Conservation (phyloP, 2,797 vertebrate genomes). For the Spinus olivaceus region DNA sequence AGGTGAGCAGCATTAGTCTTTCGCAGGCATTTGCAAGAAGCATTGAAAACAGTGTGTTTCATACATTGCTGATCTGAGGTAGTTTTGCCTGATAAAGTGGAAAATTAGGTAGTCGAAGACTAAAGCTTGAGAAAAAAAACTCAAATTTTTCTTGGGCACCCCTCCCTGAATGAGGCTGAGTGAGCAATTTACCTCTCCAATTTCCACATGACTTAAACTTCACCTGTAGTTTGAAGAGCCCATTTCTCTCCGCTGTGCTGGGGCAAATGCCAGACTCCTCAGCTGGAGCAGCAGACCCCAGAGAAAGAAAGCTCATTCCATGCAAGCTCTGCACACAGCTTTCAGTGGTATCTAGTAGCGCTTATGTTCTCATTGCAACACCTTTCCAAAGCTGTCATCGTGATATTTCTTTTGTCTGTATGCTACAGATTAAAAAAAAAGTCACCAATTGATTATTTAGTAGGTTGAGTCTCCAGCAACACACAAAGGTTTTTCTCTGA, state of each 20-base stretch:
- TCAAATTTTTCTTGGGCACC: neutral
- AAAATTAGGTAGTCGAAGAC: neutral
- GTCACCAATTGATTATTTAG: neutral
- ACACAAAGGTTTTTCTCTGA: neutral
- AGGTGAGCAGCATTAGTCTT: neutral
- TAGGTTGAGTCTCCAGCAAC: neutral
- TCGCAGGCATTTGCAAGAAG: neutral
- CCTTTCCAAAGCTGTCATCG: neutral
- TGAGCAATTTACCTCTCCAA: neutral
- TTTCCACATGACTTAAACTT: neutral
- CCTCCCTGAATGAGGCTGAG: neutral
- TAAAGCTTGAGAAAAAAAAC: neutral
- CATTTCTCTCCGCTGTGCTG: neutral
- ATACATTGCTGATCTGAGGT: fast-evolving
- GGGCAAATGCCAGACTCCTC: neutral
- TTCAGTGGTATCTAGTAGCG: fast-evolving
- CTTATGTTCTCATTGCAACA: neutral
- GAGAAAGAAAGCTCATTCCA: neutral
- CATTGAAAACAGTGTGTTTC: fast-evolving
- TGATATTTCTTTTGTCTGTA: neutral
- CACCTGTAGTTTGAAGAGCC: neutral
- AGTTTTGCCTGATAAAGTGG: neutral
- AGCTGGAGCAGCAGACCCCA: neutral
- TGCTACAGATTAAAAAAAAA: neutral
- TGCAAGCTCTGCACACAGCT: neutral